Evolutionary conservation across 2,113 vertebrate genomes (phyloP), one percentile per base, ranked within the genome.

Genomic region (Lasiurus cinereus): DNA sequence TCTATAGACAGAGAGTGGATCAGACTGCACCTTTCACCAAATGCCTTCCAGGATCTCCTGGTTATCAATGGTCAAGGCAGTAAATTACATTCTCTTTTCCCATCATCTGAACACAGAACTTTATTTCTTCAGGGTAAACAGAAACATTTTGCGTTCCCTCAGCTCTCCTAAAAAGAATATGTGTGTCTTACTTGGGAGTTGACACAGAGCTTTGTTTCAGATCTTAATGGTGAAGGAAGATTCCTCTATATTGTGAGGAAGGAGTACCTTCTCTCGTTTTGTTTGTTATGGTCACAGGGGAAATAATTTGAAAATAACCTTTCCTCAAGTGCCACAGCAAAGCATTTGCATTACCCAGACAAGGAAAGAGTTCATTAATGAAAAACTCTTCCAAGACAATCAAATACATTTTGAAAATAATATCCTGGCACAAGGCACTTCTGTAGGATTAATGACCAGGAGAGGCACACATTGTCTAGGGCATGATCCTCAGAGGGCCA

Each of bases 401-500:
- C 46, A 88, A 80, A 48, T 10, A 8, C 39, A 82, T 82, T 93
- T 94, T 83, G 88, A 94, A 59, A 88, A 92, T 91, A 79, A 84
- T 6, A 96, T 62, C 66, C 66, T 50, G 62, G 88, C 80, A 73
- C 33, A 83, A 36, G 67, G 73, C 54, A 83, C 92, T 96, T 97
- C 70, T 77, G 52, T 76, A 70, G 69, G 67, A 94, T 94, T 95
- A 95, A 95, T 39, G 92, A 86, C 46, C 14, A 94, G 89, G 76
- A 78, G 66, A 90, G 54, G 70, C 59, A 64, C 27, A 0, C 54
- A 88, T 5, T 21, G 94, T 88, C 92, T 24, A 31, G 66, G 93
- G 91, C 76, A 39, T 39, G 94, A 80, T 94, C n/a, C n/a, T n/a
- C 95, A 96, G 95, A 88, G 94, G 94, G 85, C 48, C 66, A 87